Base-by-base conservation (phyloP, 2,113 vertebrate genomes). In the Marmota flaviventris region DNA sequence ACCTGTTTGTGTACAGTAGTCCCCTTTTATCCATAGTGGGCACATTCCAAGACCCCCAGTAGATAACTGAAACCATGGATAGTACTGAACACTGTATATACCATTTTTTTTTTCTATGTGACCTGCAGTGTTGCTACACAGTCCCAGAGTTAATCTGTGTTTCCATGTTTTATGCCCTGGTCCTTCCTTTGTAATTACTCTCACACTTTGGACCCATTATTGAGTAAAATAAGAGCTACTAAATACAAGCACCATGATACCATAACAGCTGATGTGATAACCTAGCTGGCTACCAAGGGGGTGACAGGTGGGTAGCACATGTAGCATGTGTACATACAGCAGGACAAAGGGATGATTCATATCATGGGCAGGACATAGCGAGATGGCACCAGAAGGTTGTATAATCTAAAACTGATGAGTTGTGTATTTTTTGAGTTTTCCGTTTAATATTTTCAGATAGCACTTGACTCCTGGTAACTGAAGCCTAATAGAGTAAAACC, bases 261-360 rank as follows among this genome's bases (percentile, higher is more conserved):
- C 22, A 70, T 4, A 13, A 29, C 9, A 72, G 58, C 34, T 9
- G 18, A 63, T n/a, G 17, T 63, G 32, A 27, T 29, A 37, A 12
- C 25, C 25, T 20, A 61, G 37, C 48, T 61, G 29, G 37, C 13
- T 25, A 4, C 5, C 25, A 20, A 37, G 51, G 37, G n/a, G 70
- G 5, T n/a, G 8, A 27, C 10, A 3, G 65, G 14, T 34, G 20
- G 53, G 16, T 11, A 12, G 22, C 4, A 51, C 48, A 18, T 34
- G 27, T 3, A 34, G 18, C 20, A 24, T 29, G 12, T 0, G 2
- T 56, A 5, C 10, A 13, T 63, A 25, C 6, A 25, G 24, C 70
- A 45, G 22, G 3, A 24, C 25, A 17, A 7, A 37, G 39, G 51
- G 51, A 58, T 32, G 8, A 32, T 48, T n/a, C 3, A 11, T 14